Percentiles rank a stretch among this genome's conserved stretches.
These are phyloP conservation scores for Dolichotis patagonum DNA, from an alignment of 2,113 vertebrate species.

Conservation along the genomic window DNA sequence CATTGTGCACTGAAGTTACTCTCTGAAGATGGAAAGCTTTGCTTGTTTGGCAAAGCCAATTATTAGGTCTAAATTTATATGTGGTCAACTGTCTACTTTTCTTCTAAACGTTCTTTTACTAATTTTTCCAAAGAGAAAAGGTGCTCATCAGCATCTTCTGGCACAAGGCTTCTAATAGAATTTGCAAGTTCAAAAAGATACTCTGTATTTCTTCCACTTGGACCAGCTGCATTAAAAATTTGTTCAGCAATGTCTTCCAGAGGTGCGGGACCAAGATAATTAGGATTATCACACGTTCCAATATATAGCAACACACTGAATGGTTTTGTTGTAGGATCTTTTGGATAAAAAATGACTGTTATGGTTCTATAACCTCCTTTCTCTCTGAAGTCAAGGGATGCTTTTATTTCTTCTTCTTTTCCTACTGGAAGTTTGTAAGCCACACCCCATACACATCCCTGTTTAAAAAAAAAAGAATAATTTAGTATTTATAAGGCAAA, in stretches of 20 bases:
- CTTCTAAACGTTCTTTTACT: conserved; percentile 90
- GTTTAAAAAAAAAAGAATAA: conserved; percentile 69
- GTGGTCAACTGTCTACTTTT: conserved; percentile 79
- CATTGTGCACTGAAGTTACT: conserved; percentile 50
- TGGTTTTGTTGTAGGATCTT: conserved; percentile 86
- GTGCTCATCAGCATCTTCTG: conserved; percentile 94
- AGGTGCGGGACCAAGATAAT: conserved; percentile 97
- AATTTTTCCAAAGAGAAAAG: conserved; percentile 95
- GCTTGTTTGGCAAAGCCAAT: conserved; percentile 26
- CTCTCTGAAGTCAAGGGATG: conserved; percentile 96
- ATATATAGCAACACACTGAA: conserved; percentile 94
- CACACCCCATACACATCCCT: conserved; percentile 97
- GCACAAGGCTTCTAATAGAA: conserved; percentile 92
- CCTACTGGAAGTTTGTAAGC: conserved; percentile 95
- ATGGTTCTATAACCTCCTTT: conserved; percentile 96
- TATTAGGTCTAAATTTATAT: conserved; percentile 65
- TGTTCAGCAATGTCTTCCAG: conserved; percentile 96
- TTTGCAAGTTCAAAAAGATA: conserved; percentile 97
- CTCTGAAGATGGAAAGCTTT: conserved; percentile 51
- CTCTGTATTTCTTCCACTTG: conserved; percentile 95
- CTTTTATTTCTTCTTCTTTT: conserved; percentile 94
- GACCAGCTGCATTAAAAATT: conserved; percentile 92
- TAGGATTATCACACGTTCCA: conserved; percentile 94
- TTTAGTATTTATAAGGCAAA: neutral
- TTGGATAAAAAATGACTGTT: conserved; percentile 92